Evolutionary conservation across 2,888 invertebrate species (phyloP), one percentile per base, ranked within the genome.

Genomic region (Priocnemis perturbator): DNA sequence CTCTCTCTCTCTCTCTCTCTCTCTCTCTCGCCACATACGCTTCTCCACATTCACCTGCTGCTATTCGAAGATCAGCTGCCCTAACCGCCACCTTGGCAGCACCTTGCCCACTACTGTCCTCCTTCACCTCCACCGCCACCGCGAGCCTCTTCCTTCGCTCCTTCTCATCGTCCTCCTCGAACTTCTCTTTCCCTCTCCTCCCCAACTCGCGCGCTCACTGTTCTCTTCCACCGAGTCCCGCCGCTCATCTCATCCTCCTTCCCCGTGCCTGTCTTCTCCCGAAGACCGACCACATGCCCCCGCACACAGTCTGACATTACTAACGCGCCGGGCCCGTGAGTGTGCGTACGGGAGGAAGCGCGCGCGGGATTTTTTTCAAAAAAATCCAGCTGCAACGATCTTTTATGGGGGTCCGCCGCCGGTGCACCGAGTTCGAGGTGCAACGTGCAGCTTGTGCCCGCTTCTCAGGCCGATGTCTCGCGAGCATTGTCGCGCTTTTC

Each of bases 21-120:
- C 53, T 58, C 52, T 52, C 47, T 60, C 57, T 59, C 61, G 55
- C 60, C 62, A 55, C 60, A 66, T 75, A 76, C 79, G 76, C 23
- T 82, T 83, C 85, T 79, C 76, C 81, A 77, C 86, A 88, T 87
- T 87, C 88, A 88, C 88, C 88, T 88, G 88, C 88, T 88, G 87
- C 86, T 85, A 83, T 85, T 84, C 84, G 82, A 84, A 86, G 87
- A 87, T 88, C 88, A 88, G 88, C 88, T 88, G 88, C 87, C 85
- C 72, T 84, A 86, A 86, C 86, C 85, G 87, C 86, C 87, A 86
- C 86, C 87, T 87, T 86, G 85, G 84, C 83, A 85, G 86, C 87
- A 87, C 87, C 86, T 87, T 87, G 87, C 81, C 55, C 77, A 62
- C 64, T 69, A 79, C 80, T 76, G 80, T 83, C 82, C 82, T 85